phyloP scores from a whole-genome alignment of 2,888 invertebrate species.

The Zeuzera pyrina region DNA sequence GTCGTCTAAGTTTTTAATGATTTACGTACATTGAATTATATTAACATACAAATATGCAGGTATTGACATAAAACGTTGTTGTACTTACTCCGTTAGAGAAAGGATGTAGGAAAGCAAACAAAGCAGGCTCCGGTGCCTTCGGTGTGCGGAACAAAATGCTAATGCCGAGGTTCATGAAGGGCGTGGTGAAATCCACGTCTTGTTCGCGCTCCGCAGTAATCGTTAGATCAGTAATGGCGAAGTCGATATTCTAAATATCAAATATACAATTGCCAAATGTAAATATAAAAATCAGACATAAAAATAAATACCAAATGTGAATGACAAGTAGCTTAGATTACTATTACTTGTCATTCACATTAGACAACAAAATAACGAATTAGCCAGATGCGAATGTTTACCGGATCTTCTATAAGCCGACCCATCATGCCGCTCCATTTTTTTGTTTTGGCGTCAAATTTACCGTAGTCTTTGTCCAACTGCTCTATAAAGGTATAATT shows the following conservation, averaged over 20 bases:
- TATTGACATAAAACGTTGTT: no score
- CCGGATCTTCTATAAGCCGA: constrained; percentile 76
- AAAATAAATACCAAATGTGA: not conserved
- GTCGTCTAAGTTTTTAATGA: no score
- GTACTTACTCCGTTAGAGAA: constrained; percentile 77
- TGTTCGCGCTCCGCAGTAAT: constrained; percentile 91
- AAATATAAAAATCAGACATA: not conserved
- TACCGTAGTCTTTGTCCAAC: constrained; percentile 80
- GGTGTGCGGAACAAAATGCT: constrained; percentile 92
- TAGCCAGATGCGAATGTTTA: no score
- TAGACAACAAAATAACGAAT: no score
- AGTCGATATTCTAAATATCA: constrained; percentile 79
- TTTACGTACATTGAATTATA: no score
- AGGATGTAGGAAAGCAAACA: constrained; percentile 93
- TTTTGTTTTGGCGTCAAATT: constrained; percentile 64
- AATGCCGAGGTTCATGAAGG: constrained; percentile 96
- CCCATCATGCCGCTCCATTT: constrained; percentile 83
- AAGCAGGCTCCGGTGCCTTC: constrained; percentile 83
- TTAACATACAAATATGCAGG: no score
- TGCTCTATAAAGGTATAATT: constrained; percentile 86
- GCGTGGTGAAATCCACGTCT: constrained; percentile 95
- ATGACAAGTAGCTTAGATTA: no score
- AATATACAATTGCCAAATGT: not conserved
- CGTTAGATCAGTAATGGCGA: constrained; percentile 94
- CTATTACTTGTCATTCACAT: not conserved